Conservation (phyloP, 2,113 vertebrate genomes). For the Excalfactoria chinensis region DNA sequence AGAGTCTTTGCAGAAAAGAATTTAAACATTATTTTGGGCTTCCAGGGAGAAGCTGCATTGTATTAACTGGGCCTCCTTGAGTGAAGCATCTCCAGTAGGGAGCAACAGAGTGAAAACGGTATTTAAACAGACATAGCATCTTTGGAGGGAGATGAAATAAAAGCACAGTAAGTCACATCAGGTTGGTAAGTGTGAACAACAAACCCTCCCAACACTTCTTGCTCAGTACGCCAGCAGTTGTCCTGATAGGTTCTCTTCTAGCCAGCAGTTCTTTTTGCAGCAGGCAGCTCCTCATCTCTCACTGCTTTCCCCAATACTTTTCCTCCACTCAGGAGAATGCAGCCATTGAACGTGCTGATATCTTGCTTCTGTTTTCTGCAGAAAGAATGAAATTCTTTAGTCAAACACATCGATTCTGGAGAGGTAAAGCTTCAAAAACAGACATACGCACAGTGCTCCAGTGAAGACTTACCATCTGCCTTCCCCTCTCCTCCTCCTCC, state of each 20-base stretch:
- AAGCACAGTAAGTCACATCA: conserved; percentile 16
- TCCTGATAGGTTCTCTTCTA: background rate
- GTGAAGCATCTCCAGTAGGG: conserved; percentile 41
- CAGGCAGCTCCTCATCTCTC: background rate
- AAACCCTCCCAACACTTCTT: background rate
- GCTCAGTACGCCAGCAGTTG: background rate
- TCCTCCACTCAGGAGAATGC: background rate
- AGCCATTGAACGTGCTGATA: conserved; percentile 7
- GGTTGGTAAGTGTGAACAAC: conserved; percentile 22
- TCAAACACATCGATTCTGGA: conserved; percentile 37
- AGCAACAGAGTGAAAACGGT: conserved; percentile 19
- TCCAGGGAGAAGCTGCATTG: conserved; percentile 15
- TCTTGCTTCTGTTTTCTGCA: conserved; percentile 56
- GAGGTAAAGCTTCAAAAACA: conserved; percentile 60
- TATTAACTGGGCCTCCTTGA: conserved; percentile 19
- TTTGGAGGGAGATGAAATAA: conserved; percentile 19
- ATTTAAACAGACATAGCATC: conserved; percentile 13
- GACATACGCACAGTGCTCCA: conserved; percentile 23
- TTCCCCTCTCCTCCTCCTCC: conserved; percentile 63
- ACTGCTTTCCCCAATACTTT: background rate
- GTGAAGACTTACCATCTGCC: conserved; percentile 53
- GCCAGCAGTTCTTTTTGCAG: background rate
- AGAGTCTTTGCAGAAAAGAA: background rate
- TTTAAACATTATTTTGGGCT: conserved; percentile 19
- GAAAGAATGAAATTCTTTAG: conserved; percentile 28